Conservation (phyloP, 30 jellyfish, hydroid and myxozoan genomes). For the Mastigias papua region DNA sequence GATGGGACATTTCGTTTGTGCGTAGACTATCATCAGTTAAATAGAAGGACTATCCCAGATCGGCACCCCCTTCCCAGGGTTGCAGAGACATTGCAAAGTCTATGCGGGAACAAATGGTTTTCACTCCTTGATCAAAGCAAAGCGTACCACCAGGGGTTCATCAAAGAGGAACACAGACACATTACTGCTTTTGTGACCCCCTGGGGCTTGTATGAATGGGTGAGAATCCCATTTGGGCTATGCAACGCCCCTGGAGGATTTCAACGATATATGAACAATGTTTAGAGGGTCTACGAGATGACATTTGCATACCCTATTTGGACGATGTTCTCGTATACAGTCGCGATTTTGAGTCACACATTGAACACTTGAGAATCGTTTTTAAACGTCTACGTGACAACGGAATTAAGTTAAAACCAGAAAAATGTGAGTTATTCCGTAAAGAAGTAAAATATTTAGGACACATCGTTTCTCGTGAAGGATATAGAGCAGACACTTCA, state of each 20-base stretch:
- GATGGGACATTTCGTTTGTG: constrained; percentile 50
- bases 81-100: constrained; percentile 29
- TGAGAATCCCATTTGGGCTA: constrained; percentile 73
- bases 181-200: constrained; percentile 77
- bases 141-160: constrained; percentile 74
- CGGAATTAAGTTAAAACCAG: too few species aligned
- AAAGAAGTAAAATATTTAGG: too few species aligned
- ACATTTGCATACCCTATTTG: background rate
- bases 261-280: constrained; percentile 22
- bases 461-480: too few species aligned
- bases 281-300: too few species aligned
- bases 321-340: background rate
- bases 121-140: constrained; percentile 61
- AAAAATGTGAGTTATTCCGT: too few species aligned
- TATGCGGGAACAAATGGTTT: constrained; percentile 66
- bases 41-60: constrained; percentile 27
- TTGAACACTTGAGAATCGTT: too few species aligned
- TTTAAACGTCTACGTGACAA: too few species aligned
- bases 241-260: constrained; percentile 62
- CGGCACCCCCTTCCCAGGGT: constrained; percentile 70
- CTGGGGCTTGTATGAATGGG: constrained; percentile 78
- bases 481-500: too few species aligned
- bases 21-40: constrained; percentile 46
- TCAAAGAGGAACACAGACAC: constrained; percentile 43
- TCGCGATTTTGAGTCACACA: too few species aligned